Evolutionary conservation across 2,888 invertebrate genomes (phyloP), one percentile per base, ranked within the genome.

Genomic region (Zaprionus obscuricornis): DNA sequence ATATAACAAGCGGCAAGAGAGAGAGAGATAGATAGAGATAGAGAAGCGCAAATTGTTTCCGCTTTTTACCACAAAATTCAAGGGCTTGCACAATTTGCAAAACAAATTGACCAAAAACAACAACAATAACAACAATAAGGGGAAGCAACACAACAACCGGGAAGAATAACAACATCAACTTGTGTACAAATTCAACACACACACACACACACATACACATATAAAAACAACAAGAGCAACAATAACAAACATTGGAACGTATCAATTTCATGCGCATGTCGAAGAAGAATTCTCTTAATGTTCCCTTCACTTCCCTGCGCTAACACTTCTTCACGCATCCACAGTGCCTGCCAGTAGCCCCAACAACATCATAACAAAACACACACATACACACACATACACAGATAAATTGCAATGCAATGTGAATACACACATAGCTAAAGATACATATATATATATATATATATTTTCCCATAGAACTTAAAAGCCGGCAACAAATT

Each of bases 251-350:
- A 56, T 50, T 42, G 26, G 51, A 83, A 68, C 77, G 55, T 77
- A 81, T 79, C 63, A 69, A 86, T 84, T 78, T 73, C 82, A 78
- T 56, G 74, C 82, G 58, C 73, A 54, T 79, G 81, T 66, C 69
- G 51, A 49, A 47, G 58, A 47, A 42, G 54, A 82, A 64, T 54
- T 27, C 26, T 17, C 24, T n/a, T n/a, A n/a, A n/a, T n/a, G n/a
- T n/a, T n/a, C n/a, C n/a, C n/a, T n/a, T n/a, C n/a, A n/a, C n/a
- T n/a, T n/a, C n/a, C n/a, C n/a, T n/a, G n/a, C n/a, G n/a, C n/a
- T n/a, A n/a, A n/a, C n/a, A n/a, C n/a, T n/a, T 8, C 17, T 16
- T 11, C 3, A 2, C 37, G 6, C 16, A n/a, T 0, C 8, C 18
- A 36, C 3, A 17, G 7, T 24, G 1, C 17, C 16, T 1, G 3